phyloP scores from a whole-genome alignment of 1,140 invertebrate genomes.

The Diorhabda sublineata region DNA sequence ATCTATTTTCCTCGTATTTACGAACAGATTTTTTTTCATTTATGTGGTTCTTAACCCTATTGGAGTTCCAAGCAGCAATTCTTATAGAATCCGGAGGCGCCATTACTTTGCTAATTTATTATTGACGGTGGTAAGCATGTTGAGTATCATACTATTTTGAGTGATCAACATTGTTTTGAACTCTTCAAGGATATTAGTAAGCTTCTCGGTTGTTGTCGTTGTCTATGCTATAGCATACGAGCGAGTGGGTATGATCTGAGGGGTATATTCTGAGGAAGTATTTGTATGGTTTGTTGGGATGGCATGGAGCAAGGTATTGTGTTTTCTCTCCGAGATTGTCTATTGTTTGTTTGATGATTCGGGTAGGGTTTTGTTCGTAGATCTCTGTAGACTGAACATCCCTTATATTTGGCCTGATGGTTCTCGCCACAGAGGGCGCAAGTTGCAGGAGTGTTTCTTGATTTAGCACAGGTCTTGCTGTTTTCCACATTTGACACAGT shows the following conservation, averaged over 20 bases:
- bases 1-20: background rate
- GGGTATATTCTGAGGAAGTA: background rate
- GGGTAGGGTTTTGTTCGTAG: too few species aligned
- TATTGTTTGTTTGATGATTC: too few species aligned
- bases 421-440: constrained; percentile 41
- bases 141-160: too few species aligned
- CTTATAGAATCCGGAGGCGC: constrained; percentile 16
- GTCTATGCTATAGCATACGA: constrained; percentile 4
- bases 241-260: background rate
- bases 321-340: too few species aligned
- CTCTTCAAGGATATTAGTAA: constrained; percentile 15
- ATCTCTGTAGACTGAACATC: constrained; percentile 40
- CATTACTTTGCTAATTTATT: too few species aligned
- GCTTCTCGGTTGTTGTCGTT: constrained; percentile 4
- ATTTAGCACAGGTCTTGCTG: constrained; percentile 44
- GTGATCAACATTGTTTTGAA: constrained; percentile 16
- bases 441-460: constrained; percentile 24
- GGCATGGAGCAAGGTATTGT: too few species aligned
- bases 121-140: too few species aligned
- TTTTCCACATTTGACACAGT: background rate
- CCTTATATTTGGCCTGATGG: constrained; percentile 46
- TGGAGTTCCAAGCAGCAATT: background rate
- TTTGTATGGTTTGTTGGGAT: constrained; percentile 6
- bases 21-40: background rate
- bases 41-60: background rate